Base-by-base conservation (phyloP, 2,113 vertebrate species). In the Brachirus orientalis region DNA sequence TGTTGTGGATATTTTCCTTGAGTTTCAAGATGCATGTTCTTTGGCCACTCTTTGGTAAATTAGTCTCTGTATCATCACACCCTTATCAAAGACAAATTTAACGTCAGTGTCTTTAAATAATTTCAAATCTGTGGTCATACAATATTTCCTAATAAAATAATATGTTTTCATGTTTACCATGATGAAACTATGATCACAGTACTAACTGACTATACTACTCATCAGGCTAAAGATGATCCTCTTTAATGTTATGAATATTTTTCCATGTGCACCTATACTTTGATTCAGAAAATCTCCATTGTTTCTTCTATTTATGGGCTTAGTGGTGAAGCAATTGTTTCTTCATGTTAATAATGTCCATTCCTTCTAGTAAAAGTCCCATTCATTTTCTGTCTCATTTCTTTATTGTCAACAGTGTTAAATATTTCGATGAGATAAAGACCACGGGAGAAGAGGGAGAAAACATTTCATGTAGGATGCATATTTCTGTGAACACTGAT, bases 401-500 rank as follows among this genome's bases (percentile, higher is more conserved):
- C 47, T 57, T 0, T 2, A 36, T 22, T 36, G 33, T 63, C 37
- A 64, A 48, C 41, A 14, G 10, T 37, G 20, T 13, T 36, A 13
- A 44, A 20, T 13, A 14, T 36, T 41, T 35, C 50, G 9, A 37
- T 11, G 8, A 52, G 38, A 66, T n/a, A 6, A 45, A 51, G 48
- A 73, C 8, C 0, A 6, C 11, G 40, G 16, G 9, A n/a, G 7
- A 43, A 28, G 33, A 47, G 10, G 47, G 52, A 52, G 63, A 20
- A 48, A 35, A 16, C 1, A 4, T 38, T 75, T 58, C 10, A 55
- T 68, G 11, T 60, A 47, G 44, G 18, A 64, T 69, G 51, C 61
- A 67, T 74, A 44, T 80, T 77, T 86, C 41, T 80, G 51, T 72
- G 56, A 79, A 36, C 47, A 1, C 60, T 57, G 69, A 77, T 63